Percentiles rank a stretch among this genome's conserved stretches.
Evolutionary conservation across 1,140 invertebrate genomes (phyloP).

Genomic region (Pseudomyrmex concolor): DNA sequence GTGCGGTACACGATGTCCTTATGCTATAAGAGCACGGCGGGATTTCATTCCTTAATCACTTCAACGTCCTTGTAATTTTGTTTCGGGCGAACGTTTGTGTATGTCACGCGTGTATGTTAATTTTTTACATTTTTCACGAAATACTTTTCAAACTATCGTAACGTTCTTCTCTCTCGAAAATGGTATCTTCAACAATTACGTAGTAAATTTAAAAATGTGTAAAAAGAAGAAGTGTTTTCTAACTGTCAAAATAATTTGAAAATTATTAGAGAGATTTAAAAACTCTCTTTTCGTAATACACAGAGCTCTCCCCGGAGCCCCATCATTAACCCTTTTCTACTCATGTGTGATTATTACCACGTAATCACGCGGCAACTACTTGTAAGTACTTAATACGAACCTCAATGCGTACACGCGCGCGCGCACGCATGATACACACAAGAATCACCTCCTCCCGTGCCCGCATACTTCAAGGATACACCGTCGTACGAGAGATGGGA

Average conservation of each 20-base stretch:
- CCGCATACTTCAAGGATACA: conserved; percentile 45
- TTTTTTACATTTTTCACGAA: not conserved
- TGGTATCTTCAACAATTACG: not conserved
- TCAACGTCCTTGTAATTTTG: conserved; percentile 36
- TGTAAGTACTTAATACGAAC: conserved; percentile 30
- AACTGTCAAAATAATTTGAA: not conserved
- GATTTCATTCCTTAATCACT: conserved; percentile 61
- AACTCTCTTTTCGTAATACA: too few species aligned
- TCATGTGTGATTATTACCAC: not conserved
- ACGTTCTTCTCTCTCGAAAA: not conserved
- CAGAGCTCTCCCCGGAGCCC: too few species aligned
- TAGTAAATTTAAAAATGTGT: not conserved
- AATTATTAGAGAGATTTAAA: not conserved
- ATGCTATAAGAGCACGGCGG: conserved; percentile 18
- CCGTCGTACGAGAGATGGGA: not conserved
- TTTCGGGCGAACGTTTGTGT: conserved; percentile 40
- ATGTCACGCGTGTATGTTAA: not conserved
- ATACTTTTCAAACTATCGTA: not conserved
- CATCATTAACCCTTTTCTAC: not conserved
- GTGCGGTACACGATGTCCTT: conserved; percentile 50
- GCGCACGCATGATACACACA: not conserved
- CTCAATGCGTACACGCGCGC: not conserved
- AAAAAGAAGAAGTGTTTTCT: not conserved
- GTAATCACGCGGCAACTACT: not conserved
- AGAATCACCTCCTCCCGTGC: not conserved